phyloP scores from a whole-genome alignment of 1,140 invertebrate genomes.

The Drosophila ironensis region DNA sequence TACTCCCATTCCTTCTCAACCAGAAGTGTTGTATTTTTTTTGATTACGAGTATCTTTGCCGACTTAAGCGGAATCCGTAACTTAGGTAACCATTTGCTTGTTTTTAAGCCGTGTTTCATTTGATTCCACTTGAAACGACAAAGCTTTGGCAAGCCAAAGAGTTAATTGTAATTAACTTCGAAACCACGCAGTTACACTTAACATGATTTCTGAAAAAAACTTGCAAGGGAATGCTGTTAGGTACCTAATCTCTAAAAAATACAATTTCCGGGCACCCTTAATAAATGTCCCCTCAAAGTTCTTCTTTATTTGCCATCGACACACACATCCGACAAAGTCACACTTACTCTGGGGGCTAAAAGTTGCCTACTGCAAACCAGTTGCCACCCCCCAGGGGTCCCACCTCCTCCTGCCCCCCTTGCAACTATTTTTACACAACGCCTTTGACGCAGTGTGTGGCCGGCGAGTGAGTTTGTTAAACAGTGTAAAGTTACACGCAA shows the following conservation, averaged over 20 bases:
- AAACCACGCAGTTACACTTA: no score
- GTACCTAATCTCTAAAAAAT: background rate
- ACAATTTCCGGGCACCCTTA: conserved; percentile 2
- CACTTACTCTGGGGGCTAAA: conserved; percentile 27
- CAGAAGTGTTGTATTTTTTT: background rate
- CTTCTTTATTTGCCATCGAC: conserved; percentile 50
- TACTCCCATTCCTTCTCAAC: conserved; percentile 35
- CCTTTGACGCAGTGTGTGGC: conserved; percentile 33
- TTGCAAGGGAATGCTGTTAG: no score
- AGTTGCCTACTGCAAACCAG: conserved; percentile 5
- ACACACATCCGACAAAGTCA: conserved; percentile 41
- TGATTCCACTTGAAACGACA: conserved; percentile 17
- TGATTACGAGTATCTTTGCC: conserved; percentile 9
- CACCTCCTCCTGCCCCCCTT: background rate
- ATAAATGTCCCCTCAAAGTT: conserved; percentile 24
- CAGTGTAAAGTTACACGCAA: conserved; percentile 78
- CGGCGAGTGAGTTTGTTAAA: conserved; percentile 68
- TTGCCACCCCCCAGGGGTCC: background rate
- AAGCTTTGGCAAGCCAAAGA: conserved; percentile 51
- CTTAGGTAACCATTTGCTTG: conserved; percentile 1
- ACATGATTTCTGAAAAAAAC: no score
- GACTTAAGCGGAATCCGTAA: conserved; percentile 1
- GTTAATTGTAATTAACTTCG: conserved; percentile 68
- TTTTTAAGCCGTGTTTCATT: conserved; percentile 19
- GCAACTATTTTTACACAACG: conserved; percentile 8